Evolutionary conservation across 2,113 vertebrate species (phyloP).

Genomic region (Sylvietta virens): DNA sequence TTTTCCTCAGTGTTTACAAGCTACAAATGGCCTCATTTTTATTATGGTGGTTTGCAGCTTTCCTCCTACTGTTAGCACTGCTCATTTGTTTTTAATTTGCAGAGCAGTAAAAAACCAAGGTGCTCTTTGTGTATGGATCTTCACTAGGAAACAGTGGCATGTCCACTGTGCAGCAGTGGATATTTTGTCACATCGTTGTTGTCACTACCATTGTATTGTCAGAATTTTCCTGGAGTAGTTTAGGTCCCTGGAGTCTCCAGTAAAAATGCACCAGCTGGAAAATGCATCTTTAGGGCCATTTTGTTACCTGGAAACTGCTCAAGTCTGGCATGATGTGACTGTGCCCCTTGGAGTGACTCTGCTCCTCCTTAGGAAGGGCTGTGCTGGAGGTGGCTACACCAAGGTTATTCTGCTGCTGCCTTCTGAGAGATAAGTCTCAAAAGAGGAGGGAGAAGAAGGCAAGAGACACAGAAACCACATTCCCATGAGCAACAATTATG

Average conservation of each 20-base stretch:
- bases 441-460: not conserved
- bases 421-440: not conserved
- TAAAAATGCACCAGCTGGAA: not conserved
- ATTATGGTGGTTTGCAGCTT: not conserved
- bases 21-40: not conserved
- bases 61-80: not conserved
- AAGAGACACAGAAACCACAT: not conserved
- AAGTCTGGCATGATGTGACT: rapidly evolving
- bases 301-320: constrained; percentile 5
- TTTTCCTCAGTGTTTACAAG: not conserved
- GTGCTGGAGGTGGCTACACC: not conserved
- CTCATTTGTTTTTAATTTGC: constrained; percentile 14
- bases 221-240: not conserved
- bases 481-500: not conserved
- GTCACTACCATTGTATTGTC: not conserved
- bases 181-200: not conserved
- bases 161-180: not conserved
- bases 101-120: not conserved
- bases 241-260: not conserved
- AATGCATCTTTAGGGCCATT: not conserved
- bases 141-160: not conserved
- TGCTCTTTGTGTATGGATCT: not conserved
- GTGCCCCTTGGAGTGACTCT: rapidly evolving
- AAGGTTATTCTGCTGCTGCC: not conserved
- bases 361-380: not conserved